Base-by-base conservation (phyloP, 2,113 vertebrate species). In the Cichladusa arquata region DNA sequence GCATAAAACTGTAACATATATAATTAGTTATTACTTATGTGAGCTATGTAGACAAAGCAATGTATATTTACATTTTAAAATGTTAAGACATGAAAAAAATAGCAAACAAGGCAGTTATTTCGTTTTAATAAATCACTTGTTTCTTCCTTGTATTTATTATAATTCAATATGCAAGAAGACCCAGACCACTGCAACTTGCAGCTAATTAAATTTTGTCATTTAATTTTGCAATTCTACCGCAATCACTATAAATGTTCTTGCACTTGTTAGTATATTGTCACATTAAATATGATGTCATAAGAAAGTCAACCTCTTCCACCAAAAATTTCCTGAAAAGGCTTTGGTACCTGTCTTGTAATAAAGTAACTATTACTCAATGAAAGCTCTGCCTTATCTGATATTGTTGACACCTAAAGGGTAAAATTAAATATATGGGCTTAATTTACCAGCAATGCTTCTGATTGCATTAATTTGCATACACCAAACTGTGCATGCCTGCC, bases 381-480 rank as follows among this genome's bases (percentile, higher is more conserved):
- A 88, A 90, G 13, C 24, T 58, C 79, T 2, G 0, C 42, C 38
- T 82, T 34, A 65, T 50, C 34, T 66, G 42, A 83, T 45, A 65
- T 0, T 79, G 81, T 61, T 86, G 81, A 79, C 47, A 94, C 17
- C 38, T 66, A 77, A 91, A 83, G 28, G 40, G 19, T 56, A 83
- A 93, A 94, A 88, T 83, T 51, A 90, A 95, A 65, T 88, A 65
- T 71, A 67, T 19, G 60, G 33, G 44, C 34, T 86, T 93, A 73
- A 96, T 92, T 90, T 95, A 86, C 19, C n/a, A 88, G 74, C 22
- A 78, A 66, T 36, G 16, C 56, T 83, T 83, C 23, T 94, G 94
- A 97, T 93, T 95, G 60, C 87, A 81, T 70, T 91, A 62, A 90
- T 94, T 86, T 92, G 56, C 90, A 92, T 82, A 56, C 24, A 80